Evolutionary conservation across 2,113 vertebrate species (phyloP), one percentile per base, ranked within the genome.

Genomic region (Chloebia gouldiae): DNA sequence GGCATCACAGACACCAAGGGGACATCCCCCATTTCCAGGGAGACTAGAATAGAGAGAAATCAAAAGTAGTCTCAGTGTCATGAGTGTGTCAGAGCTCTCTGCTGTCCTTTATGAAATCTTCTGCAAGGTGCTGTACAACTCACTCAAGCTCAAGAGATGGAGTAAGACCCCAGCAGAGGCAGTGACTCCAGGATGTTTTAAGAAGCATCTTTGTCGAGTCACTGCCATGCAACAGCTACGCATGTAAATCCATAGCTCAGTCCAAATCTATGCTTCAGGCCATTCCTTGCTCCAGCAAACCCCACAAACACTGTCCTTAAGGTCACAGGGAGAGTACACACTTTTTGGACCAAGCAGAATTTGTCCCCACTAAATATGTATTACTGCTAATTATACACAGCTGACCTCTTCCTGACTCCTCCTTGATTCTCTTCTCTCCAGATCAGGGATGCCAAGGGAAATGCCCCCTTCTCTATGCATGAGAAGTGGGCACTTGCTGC

Each of bases 1-100:
- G 98, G 94, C 39, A 98, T 95, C 92, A 99, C 97, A 31, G 98
- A 99, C 49, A 99, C 96, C 96, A 99, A 97, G 35, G 98, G 98
- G 28, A 98, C 98, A 20, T 99, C 99, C 5, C 97, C 97, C 42
- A 98, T 96, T 88, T 98, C 98, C 90, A 97, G 81, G 1, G 97
- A 95, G 78, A 96, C 98, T 98, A 79, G 50, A 60, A 88, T 3
- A 93, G 49, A 92, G 28, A 95, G 59, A 95, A 90, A 77, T 19
- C 49, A 93, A 88, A 88, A 53, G 42, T 7, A 54, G 61, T 24
- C 39, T 92, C 65, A 94, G 39, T 56, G 22, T 40, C 39, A 54
- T 3, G 13, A 49, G 14, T 27, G 23, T 42, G 33, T 59, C 27
- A 44, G 10, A 66, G 56, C 12, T 68, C 68, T 83, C 60, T 78